Conservation (phyloP, 1,140 invertebrate genomes). For the Anadara kagoshimensis region DNA sequence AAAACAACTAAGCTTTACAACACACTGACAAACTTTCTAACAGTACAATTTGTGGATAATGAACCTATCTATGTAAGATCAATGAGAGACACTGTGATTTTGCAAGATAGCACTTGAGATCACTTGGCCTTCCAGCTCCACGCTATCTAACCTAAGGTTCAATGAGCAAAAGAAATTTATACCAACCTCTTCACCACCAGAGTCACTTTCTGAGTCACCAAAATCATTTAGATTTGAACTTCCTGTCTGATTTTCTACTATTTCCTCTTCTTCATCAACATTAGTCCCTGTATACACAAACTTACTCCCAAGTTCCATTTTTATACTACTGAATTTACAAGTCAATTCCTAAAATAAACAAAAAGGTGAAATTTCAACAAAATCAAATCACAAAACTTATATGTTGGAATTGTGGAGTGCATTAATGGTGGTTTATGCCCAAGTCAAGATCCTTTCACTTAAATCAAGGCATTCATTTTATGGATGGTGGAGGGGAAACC, state of each 20-base stretch:
- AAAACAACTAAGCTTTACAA: neutral
- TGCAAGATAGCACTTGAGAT: neutral
- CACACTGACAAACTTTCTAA: neutral
- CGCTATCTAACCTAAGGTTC: neutral
- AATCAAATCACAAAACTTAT: too few species aligned
- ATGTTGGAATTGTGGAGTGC: too few species aligned
- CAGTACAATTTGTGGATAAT: neutral
- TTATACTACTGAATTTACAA: neutral
- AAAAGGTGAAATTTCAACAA: too few species aligned
- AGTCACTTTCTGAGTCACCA: constrained; percentile 10
- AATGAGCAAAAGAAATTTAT: neutral
- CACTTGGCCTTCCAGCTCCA: neutral
- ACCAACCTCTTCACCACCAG: constrained; percentile 28
- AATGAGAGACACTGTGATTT: neutral
- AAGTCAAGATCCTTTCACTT: too few species aligned
- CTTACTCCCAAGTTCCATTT: constrained; percentile 51
- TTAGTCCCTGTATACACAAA: constrained; percentile 43
- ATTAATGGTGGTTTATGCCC: too few species aligned
- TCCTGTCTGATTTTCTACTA: constrained; percentile 27
- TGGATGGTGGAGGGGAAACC: too few species aligned
- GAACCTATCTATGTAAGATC: too few species aligned
- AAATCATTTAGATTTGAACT: neutral
- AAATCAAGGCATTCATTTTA: too few species aligned
- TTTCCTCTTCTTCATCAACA: constrained; percentile 39
- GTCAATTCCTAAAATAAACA: too few species aligned